Base-by-base conservation (phyloP, 2,797 vertebrate genomes). In the Coranthus polyacanthus region DNA sequence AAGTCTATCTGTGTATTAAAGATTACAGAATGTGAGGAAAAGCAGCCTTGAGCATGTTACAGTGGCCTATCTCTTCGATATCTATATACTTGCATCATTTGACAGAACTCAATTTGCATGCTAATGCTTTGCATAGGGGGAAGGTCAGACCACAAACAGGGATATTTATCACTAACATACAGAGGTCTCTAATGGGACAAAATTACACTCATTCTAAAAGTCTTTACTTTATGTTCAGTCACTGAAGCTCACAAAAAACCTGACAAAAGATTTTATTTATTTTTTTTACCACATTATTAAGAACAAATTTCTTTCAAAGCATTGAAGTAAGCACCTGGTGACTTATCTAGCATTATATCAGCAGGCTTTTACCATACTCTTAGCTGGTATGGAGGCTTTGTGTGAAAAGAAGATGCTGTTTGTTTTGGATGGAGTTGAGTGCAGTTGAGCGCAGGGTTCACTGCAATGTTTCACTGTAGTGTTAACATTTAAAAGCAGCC, bases 401-500 rank as follows among this genome's bases (percentile, higher is more conserved):
- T 85, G 73, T 68, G 69, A 72, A 81, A 79, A 82, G 63, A 58
- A 38, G 71, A 65, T 39, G 43, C 71, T 47, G 78, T 73, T 79
- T 83, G 53, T 83, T 83, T 76, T 76, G 71, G 63, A 76, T 12
- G 8, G 39, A 53, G 55, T 62, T 53, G 83, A 83, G 73, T 81
- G 81, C 60, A 62, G 81, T 22, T 62, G 51, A 84, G 81, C 72
- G 41, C 73, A 66, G 65, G 71, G 70, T 74, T 87, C 70, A 54
- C 67, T 49, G 72, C 78, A 46, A 79, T 85, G 79, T 84, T 88
- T 87, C 76, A 75, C 83, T 76, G 82, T 79, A 74, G 78, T 81
- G 79, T 83, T 86, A 85, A 86, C 86, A 83, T 89, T 90, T 89
- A 88, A 90, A 86, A 84, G 86, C 84, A 86, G 79, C 73, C 78